These are phyloP conservation scores for Littorina saxatilis DNA, from an alignment of 1,140 invertebrate genomes.

Conservation along the genomic window DNA sequence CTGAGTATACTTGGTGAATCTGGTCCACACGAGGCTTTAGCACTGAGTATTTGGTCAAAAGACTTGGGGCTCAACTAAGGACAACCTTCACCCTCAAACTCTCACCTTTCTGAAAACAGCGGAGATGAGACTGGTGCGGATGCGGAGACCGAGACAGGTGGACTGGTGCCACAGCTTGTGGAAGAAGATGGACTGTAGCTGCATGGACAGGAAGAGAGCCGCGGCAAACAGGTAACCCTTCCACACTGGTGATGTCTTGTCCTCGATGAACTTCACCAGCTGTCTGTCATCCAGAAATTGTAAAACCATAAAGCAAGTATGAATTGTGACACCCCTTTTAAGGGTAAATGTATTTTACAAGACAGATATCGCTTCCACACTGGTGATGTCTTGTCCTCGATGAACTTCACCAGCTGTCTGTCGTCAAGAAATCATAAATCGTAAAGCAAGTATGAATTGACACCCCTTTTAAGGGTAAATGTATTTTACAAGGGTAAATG, in stretches of 20 bases:
- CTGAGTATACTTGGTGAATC: no score
- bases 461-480: no score
- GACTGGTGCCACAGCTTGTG: slow-evolving; percentile 68
- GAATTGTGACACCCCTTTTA: not conserved
- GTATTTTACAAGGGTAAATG: no score
- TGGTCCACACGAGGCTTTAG: no score
- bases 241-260: slow-evolving; percentile 79
- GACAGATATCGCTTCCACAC: slow-evolving; percentile 91
- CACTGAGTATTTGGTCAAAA: no score
- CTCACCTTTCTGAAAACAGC: slow-evolving; percentile 92
- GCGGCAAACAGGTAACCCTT: slow-evolving; percentile 90
- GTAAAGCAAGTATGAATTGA: not conserved
- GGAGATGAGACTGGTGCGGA: slow-evolving; percentile 92
- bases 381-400: slow-evolving; percentile 68
- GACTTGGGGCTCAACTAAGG: no score
- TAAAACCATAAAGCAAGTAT: no score
- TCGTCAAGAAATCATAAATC: not conserved
- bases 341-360: slow-evolving; percentile 64
- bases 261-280: slow-evolving; percentile 72
- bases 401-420: slow-evolving; percentile 74
- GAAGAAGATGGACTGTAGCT: slow-evolving; percentile 89
- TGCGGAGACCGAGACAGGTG: slow-evolving; percentile 87
- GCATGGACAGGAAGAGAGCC: slow-evolving; percentile 85
- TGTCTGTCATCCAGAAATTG: slow-evolving; percentile 51
- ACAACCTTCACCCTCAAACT: no score